phyloP scores from a whole-genome alignment of 2,797 vertebrate genomes.

The Glyptemys insculpta region DNA sequence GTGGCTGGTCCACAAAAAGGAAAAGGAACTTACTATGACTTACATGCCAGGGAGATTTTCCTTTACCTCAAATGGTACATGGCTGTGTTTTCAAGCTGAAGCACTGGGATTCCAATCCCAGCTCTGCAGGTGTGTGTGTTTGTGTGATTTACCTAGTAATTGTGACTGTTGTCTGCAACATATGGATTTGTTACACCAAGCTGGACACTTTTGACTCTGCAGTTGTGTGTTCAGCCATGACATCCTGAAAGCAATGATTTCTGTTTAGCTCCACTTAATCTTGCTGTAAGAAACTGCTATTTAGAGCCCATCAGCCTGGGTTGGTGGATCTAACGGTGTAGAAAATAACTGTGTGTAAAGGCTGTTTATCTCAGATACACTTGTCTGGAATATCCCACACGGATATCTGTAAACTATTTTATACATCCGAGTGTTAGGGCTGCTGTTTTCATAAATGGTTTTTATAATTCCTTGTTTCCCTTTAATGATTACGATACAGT shows the following conservation, averaged over 20 bases:
- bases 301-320: neutral
- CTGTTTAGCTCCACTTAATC: neutral
- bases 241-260: neutral
- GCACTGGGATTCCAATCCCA: neutral
- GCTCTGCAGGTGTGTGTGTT: fast-evolving
- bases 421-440: neutral
- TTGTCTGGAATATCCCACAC: neutral
- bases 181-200: neutral
- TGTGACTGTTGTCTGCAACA: neutral
- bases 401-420: neutral
- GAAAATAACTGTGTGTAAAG: neutral
- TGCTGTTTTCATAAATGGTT: neutral
- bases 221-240: neutral
- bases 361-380: neutral
- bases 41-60: neutral
- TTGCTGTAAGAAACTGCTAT: neutral
- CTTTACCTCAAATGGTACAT: neutral
- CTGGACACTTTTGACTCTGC: neutral
- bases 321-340: neutral
- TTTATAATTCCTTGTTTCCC: neutral
- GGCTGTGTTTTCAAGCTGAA: neutral
- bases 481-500: neutral
- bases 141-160: neutral
- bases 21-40: neutral
- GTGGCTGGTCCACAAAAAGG: neutral